These are phyloP conservation scores for Nematopogon swammerdamellus DNA, from an alignment of 2,888 invertebrate genomes.

Conservation along the genomic window DNA sequence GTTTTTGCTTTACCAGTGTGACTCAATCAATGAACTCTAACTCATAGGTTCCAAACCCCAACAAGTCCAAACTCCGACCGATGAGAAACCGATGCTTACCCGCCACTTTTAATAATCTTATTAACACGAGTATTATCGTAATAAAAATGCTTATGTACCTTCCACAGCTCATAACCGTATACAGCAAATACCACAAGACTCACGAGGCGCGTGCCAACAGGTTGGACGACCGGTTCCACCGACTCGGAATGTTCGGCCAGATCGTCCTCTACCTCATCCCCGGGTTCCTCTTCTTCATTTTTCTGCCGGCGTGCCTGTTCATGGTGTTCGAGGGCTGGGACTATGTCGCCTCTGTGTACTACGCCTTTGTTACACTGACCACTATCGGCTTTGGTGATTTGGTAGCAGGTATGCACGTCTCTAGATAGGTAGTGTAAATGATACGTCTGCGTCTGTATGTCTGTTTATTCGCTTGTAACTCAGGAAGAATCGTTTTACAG, in stretches of 20 bases:
- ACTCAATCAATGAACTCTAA: too few relatives aligned
- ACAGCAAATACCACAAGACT: constrained; percentile 74
- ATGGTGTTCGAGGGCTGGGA: constrained; percentile 84
- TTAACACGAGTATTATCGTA: too few relatives aligned
- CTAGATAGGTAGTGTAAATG: neutral
- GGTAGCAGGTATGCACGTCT: constrained; percentile 76
- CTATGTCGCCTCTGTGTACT: constrained; percentile 81
- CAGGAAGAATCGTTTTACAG: too few relatives aligned
- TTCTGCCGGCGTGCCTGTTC: constrained; percentile 82
- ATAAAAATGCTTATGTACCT: too few relatives aligned
- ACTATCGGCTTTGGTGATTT: constrained; percentile 93
- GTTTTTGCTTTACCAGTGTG: too few relatives aligned
- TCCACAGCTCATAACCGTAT: constrained; percentile 74
- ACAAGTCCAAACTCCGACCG: too few relatives aligned
- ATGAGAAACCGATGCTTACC: too few relatives aligned
- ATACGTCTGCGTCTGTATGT: neutral
- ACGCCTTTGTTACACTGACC: constrained; percentile 81
- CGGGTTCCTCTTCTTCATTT: constrained; percentile 82
- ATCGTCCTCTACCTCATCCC: constrained; percentile 84
- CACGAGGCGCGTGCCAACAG: constrained; percentile 56
- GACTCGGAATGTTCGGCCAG: constrained; percentile 72
- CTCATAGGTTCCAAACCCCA: too few relatives aligned
- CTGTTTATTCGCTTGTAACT: too few relatives aligned
- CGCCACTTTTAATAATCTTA: too few relatives aligned
- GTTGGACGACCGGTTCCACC: constrained; percentile 62